These are phyloP conservation scores for Stigmatopora nigra DNA, from an alignment of 2,113 vertebrate species.

Conservation along the genomic window DNA sequence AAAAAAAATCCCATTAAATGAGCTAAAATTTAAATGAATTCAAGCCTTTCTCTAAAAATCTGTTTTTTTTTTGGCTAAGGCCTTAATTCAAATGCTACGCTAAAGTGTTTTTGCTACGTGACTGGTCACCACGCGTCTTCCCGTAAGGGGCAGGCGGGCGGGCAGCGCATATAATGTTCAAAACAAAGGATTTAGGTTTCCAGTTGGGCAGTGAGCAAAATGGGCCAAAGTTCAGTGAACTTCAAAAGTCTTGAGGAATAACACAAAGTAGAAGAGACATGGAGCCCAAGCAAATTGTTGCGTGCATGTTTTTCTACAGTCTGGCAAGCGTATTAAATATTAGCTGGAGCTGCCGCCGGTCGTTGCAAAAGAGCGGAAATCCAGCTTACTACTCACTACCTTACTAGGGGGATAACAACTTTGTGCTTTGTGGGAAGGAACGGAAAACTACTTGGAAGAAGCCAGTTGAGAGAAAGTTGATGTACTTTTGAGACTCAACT, in stretches of 20 bases:
- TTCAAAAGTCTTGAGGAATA: slow-evolving; percentile 38
- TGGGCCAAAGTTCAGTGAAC: slow-evolving; percentile 49
- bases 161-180: slow-evolving; percentile 34
- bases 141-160: slow-evolving; percentile 5
- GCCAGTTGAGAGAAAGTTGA: slow-evolving; percentile 11
- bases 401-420: slow-evolving; percentile 58
- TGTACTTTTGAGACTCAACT: slow-evolving; percentile 5
- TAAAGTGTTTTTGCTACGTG: neutral
- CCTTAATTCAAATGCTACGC: neutral
- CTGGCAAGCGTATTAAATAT: slow-evolving; percentile 65
- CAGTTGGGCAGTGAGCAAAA: slow-evolving; percentile 38
- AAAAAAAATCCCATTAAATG: too few species aligned
- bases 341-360: slow-evolving; percentile 41
- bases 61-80: neutral
- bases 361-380: slow-evolving; percentile 67
- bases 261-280: slow-evolving; percentile 19
- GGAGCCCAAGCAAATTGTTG: slow-evolving; percentile 9
- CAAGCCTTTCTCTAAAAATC: neutral
- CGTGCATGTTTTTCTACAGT: slow-evolving; percentile 54
- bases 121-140: neutral
- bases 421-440: slow-evolving; percentile 43
- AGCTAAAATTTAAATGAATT: neutral
- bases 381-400: slow-evolving; percentile 70
- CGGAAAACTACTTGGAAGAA: slow-evolving; percentile 46
- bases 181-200: slow-evolving; percentile 64